These are phyloP conservation scores for Microcebus ravelobensis DNA, from an alignment of 2,113 vertebrate genomes.

Conservation along the genomic window DNA sequence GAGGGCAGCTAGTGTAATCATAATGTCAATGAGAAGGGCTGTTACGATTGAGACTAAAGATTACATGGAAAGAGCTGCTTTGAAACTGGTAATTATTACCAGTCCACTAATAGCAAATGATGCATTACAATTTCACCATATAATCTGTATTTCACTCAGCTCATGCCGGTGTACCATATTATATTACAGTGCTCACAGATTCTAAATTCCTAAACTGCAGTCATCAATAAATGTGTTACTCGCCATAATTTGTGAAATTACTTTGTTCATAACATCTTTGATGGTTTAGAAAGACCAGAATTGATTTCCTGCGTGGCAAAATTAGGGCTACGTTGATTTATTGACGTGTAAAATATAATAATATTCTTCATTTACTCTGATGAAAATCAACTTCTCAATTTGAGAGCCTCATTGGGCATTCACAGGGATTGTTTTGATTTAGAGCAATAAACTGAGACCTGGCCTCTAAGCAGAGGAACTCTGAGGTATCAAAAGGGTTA, in stretches of 20 bases:
- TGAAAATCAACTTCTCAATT: slow-evolving; percentile 86
- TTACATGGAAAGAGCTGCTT: slow-evolving; percentile 87
- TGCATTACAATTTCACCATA: slow-evolving; percentile 87
- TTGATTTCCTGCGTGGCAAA: slow-evolving; percentile 87
- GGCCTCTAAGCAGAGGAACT: background rate
- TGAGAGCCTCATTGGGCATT: slow-evolving; percentile 80
- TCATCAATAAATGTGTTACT: slow-evolving; percentile 90
- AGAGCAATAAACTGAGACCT: slow-evolving; percentile 66
- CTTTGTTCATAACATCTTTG: slow-evolving; percentile 89
- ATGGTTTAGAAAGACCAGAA: slow-evolving; percentile 87
- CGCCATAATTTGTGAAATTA: slow-evolving; percentile 89
- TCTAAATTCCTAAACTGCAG: slow-evolving; percentile 87
- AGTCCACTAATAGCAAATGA: slow-evolving; percentile 91
- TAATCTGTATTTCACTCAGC: slow-evolving; percentile 87
- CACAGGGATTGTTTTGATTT: slow-evolving; percentile 82
- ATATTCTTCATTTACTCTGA: slow-evolving; percentile 87
- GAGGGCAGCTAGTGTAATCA: slow-evolving; percentile 88
- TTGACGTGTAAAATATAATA: slow-evolving; percentile 86
- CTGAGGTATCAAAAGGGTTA: slow-evolving; percentile 74
- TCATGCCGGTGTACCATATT: slow-evolving; percentile 79
- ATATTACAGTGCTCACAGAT: slow-evolving; percentile 84
- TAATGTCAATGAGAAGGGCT: slow-evolving; percentile 91
- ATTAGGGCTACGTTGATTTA: slow-evolving; percentile 89
- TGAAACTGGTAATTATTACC: slow-evolving; percentile 91
- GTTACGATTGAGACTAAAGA: slow-evolving; percentile 89